Evolutionary conservation across 2,797 vertebrate genomes (phyloP).

Genomic region (Cossypha niveicapilla): DNA sequence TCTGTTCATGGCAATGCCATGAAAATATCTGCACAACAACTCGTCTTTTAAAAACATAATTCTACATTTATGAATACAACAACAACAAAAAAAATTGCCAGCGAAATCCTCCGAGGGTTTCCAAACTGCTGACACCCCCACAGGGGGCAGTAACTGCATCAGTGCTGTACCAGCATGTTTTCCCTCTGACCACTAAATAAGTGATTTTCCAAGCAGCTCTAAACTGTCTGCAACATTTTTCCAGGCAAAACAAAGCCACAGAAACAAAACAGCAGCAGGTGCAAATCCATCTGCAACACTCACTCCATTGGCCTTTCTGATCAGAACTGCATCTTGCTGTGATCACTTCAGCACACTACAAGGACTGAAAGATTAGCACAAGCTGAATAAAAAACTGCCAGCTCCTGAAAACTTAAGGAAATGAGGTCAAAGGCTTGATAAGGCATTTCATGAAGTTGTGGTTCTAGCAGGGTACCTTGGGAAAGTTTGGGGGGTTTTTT

Average conservation of each 20-base stretch:
- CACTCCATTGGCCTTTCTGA: neutral
- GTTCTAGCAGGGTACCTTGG: neutral
- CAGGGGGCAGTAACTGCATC: conserved; percentile 2
- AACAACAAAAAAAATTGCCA: neutral
- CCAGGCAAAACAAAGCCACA: neutral
- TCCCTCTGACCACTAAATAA: neutral
- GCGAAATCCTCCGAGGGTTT: neutral
- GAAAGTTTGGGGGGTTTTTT: neutral
- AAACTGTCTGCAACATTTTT: neutral
- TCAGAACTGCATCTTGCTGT: neutral
- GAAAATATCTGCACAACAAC: neutral
- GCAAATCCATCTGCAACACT: neutral
- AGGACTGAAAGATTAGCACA: neutral
- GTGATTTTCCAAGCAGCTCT: neutral
- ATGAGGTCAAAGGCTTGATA: neutral
- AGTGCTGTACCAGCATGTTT: neutral
- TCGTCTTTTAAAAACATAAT: neutral
- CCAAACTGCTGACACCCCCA: conserved; percentile 4
- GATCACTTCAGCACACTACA: neutral
- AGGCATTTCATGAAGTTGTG: neutral
- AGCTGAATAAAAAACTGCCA: neutral
- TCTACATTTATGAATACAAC: neutral
- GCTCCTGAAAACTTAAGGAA: neutral
- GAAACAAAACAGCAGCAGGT: neutral
- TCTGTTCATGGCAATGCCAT: conserved; percentile 5